A percentile compares a stretch with the other conserved stretches of the same genome.
Conservation (phyloP, 2,113 vertebrate species). For the Aleadryas rufinucha region DNA sequence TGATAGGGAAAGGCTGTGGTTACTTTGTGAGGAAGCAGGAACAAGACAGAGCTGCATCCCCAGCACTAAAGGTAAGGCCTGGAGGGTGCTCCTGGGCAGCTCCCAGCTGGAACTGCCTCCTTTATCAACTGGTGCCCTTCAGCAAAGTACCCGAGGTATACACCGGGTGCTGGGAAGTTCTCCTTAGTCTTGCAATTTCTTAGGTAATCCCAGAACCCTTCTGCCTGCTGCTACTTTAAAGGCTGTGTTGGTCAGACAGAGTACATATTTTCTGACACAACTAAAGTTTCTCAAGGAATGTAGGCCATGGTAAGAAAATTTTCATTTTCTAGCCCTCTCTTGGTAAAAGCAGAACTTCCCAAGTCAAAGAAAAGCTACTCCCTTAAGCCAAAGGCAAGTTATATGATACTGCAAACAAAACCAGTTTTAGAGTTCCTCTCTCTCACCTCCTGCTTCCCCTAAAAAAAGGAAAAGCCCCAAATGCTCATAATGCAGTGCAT, state of each 20-base stretch:
- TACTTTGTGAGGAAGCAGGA: background rate
- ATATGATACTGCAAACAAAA: background rate
- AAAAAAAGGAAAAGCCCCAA: background rate
- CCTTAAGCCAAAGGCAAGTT: background rate
- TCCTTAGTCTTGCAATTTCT: background rate
- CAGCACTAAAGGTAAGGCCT: background rate
- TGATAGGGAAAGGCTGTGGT: background rate
- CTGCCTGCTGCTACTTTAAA: background rate
- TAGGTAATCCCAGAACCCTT: background rate
- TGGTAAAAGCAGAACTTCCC: background rate
- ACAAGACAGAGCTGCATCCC: background rate
- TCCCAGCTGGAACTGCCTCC: background rate
- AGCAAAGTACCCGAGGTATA: background rate
- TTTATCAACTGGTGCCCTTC: background rate
- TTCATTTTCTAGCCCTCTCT: background rate
- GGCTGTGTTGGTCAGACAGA: background rate
- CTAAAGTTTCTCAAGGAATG: background rate
- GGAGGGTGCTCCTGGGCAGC: background rate
- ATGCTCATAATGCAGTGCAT: background rate
- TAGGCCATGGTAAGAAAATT: background rate
- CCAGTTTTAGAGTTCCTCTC: background rate
- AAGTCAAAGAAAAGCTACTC: background rate
- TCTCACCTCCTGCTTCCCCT: background rate
- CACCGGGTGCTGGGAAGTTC: background rate
- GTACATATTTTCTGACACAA: background rate